Percentiles rank a stretch among this genome's conserved stretches.
phyloP scores from a whole-genome alignment of 1,140 invertebrate species.

The Teleogryllus occipitalis region DNA sequence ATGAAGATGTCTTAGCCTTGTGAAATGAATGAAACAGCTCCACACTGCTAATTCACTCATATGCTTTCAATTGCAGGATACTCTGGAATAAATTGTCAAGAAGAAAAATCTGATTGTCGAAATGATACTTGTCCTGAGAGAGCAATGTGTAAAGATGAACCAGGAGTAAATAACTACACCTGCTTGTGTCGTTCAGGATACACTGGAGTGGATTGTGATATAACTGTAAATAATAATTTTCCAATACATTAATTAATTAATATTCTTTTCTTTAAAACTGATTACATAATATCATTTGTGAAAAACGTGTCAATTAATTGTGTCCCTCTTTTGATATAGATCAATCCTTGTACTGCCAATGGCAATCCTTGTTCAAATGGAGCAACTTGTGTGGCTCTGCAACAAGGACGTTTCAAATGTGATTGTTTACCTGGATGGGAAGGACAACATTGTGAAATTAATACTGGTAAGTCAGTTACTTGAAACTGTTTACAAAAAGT shows the following conservation, averaged over 20 bases:
- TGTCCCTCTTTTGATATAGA: constrained; percentile 38
- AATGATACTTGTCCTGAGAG: constrained; percentile 87
- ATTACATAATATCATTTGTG: not conserved
- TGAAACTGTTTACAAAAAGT: not conserved
- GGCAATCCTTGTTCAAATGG: constrained; percentile 86
- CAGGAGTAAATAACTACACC: constrained; percentile 79
- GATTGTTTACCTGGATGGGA: constrained; percentile 92
- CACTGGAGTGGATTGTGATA: constrained; percentile 79
- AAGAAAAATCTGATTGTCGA: constrained; percentile 80
- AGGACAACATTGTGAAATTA: constrained; percentile 86
- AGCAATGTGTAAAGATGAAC: constrained; percentile 95
- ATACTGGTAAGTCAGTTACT: constrained; percentile 48
- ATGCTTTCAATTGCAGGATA: constrained; percentile 50
- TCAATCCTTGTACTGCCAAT: constrained; percentile 79
- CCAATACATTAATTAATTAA: not conserved
- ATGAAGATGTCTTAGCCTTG: not conserved
- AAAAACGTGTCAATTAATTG: not conserved
- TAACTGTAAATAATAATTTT: constrained; percentile 52
- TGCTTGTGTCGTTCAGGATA: constrained; percentile 88
- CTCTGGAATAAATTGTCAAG: constrained; percentile 86
- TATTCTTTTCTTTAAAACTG: not conserved
- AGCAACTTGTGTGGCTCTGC: constrained; percentile 76
- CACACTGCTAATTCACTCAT: not conserved
- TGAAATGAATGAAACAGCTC: not conserved
- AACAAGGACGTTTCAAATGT: constrained; percentile 88